Conservation (phyloP, 2,113 vertebrate genomes). For the Perognathus longimembris region DNA sequence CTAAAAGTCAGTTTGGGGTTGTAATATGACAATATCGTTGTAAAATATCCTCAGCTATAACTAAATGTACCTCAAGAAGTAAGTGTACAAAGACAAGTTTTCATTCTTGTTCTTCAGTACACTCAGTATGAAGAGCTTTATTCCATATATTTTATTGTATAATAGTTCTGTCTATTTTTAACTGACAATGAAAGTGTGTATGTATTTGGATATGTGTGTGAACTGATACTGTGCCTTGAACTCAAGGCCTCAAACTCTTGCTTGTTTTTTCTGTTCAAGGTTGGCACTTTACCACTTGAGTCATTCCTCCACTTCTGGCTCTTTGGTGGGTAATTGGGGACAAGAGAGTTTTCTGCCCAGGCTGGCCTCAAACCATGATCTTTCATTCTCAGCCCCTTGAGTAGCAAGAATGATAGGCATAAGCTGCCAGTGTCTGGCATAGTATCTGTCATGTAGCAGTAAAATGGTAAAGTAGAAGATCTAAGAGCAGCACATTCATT, state of each 20-base stretch:
- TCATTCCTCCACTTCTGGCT: too few relatives aligned
- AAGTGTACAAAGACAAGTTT: background rate
- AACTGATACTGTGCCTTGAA: too few relatives aligned
- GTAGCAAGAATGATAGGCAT: too few relatives aligned
- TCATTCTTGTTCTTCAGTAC: background rate
- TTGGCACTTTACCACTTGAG: too few relatives aligned
- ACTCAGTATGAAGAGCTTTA: background rate
- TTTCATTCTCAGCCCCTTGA: too few relatives aligned
- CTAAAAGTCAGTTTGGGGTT: constrained; percentile 63
- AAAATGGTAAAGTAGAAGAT: background rate
- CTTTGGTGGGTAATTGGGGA: too few relatives aligned
- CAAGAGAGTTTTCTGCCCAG: too few relatives aligned
- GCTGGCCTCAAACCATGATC: too few relatives aligned
- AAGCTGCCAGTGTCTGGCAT: too few relatives aligned
- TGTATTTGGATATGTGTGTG: background rate
- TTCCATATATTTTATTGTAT: background rate
- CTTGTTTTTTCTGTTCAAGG: too few relatives aligned
- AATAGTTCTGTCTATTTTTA: constrained; percentile 19
- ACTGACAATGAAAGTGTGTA: background rate
- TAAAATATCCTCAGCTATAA: constrained; percentile 53
- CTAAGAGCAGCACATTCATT: background rate
- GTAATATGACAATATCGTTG: constrained; percentile 40
- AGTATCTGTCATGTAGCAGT: background rate
- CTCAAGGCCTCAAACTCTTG: too few relatives aligned
- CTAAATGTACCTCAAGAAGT: background rate